Conservation (phyloP, 2,113 vertebrate species). For the Centropus bengalensis region DNA sequence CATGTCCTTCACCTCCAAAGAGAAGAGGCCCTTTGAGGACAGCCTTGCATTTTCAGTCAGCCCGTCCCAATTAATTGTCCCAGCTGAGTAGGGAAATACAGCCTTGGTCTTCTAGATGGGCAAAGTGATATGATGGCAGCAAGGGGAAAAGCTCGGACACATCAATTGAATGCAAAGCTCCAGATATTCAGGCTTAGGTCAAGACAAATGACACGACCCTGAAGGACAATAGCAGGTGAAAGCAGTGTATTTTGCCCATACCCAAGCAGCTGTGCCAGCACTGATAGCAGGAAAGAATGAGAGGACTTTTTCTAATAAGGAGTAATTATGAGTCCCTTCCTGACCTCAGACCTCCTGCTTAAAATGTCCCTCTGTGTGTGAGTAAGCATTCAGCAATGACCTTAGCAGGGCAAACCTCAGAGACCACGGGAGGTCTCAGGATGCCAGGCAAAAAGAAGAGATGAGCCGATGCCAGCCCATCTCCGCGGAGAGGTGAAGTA, state of each 20-base stretch:
- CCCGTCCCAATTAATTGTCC: not conserved
- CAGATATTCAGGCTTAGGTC: not conserved
- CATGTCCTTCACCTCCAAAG: not conserved
- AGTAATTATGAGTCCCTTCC: not conserved
- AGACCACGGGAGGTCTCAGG: not conserved
- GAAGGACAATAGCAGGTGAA: not conserved
- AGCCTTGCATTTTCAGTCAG: not conserved
- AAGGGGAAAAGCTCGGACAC: not conserved
- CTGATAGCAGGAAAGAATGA: not conserved
- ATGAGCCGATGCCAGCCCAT: not conserved
- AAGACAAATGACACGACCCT: not conserved
- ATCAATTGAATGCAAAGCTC: not conserved
- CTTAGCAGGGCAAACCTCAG: not conserved
- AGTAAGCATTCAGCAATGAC: not conserved
- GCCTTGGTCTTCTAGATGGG: not conserved
- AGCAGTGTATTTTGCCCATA: not conserved
- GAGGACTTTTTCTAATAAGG: not conserved
- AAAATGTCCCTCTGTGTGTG: not conserved
- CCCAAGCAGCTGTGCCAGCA: not conserved
- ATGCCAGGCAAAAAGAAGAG: conserved; percentile 25
- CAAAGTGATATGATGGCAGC: not conserved
- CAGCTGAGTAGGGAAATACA: not conserved
- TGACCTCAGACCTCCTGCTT: conserved; percentile 12
- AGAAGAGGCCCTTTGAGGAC: not conserved
- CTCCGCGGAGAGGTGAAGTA: conserved; percentile 31